These are phyloP conservation scores for Listronotus oregonensis DNA, from an alignment of 1,140 invertebrate species.

Conservation along the genomic window DNA sequence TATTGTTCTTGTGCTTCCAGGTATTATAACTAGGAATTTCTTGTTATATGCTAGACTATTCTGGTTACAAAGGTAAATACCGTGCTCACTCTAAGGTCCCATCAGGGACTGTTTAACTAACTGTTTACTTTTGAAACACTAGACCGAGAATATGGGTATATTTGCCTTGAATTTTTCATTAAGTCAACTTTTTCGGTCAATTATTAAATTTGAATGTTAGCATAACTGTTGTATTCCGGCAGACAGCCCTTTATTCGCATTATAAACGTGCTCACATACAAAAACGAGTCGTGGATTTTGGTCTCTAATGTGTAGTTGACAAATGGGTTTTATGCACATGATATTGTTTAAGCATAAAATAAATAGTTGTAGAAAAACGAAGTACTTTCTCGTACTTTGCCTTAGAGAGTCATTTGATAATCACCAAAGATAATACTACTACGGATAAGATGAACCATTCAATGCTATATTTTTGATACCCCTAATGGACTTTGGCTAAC, in stretches of 20 bases:
- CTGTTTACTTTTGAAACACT: slow-evolving; percentile 30
- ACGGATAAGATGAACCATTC: no score
- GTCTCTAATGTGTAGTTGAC: no score
- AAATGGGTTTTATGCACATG: no score
- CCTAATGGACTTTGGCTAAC: no score
- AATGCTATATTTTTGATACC: no score
- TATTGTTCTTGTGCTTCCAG: slow-evolving; percentile 31
- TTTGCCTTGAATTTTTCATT: slow-evolving; percentile 27
- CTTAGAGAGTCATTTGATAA: no score
- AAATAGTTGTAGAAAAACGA: no score
- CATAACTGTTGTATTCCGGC: not conserved
- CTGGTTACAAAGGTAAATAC: slow-evolving; percentile 35
- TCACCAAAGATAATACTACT: no score
- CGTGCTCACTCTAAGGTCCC: slow-evolving; percentile 24
- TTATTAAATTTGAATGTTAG: slow-evolving; percentile 28
- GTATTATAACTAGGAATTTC: slow-evolving; percentile 33
- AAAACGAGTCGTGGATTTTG: no score
- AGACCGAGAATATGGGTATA: slow-evolving; percentile 22
- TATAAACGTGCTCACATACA: no score
- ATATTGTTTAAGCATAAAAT: no score
- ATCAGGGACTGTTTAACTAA: slow-evolving; percentile 32
- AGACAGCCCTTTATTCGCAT: not conserved
- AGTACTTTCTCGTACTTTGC: no score
- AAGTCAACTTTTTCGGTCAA: slow-evolving; percentile 23
- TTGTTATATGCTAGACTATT: slow-evolving; percentile 32